Percentiles rank a stretch among this genome's conserved stretches.
Conservation (phyloP, 2,888 invertebrate genomes). For the Drosophila macrospina region DNA sequence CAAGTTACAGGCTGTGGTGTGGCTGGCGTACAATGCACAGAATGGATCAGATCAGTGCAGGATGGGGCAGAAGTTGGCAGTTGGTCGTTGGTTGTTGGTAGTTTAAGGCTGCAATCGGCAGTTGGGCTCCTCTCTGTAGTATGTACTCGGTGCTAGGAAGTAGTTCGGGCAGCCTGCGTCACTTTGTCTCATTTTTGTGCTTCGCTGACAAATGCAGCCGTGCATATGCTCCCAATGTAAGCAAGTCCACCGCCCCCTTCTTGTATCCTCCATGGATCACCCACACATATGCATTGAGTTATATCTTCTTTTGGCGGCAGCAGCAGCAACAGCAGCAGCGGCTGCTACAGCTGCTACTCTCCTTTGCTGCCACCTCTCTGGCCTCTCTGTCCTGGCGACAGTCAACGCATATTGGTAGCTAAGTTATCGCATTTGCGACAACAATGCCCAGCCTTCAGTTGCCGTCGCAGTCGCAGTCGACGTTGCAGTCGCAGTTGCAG, state of each 20-base stretch:
- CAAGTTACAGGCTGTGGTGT: slow-evolving; percentile 59
- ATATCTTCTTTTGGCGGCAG: slow-evolving; percentile 63
- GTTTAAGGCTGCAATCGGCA: slow-evolving; percentile 42
- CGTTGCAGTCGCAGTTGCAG: slow-evolving; percentile 8
- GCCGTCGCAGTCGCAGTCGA: no score
- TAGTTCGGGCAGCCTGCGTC: slow-evolving; percentile 60
- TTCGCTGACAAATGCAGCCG: slow-evolving; percentile 82
- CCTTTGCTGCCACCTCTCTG: neutral
- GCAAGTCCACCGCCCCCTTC: slow-evolving; percentile 12
- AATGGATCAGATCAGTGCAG: slow-evolving; percentile 30
- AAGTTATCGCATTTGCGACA: slow-evolving; percentile 81
- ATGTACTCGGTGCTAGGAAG: neutral
- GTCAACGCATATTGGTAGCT: slow-evolving; percentile 81
- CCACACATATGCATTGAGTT: slow-evolving; percentile 71
- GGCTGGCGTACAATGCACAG: slow-evolving; percentile 38
- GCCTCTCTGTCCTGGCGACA: slow-evolving; percentile 48
- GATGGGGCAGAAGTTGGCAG: slow-evolving; percentile 3
- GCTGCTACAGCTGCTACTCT: slow-evolving; percentile 12
- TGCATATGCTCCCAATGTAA: slow-evolving; percentile 69
- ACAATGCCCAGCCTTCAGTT: slow-evolving; percentile 63
- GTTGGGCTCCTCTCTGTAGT: slow-evolving; percentile 15
- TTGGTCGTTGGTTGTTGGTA: slow-evolving; percentile 12
- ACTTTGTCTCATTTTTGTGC: slow-evolving; percentile 81
- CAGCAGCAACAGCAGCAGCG: slow-evolving; percentile 27
- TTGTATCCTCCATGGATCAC: slow-evolving; percentile 27